Evolutionary conservation across 2,888 invertebrate species (phyloP), one percentile per base, ranked within the genome.

Genomic region (Neocrepidodera transversa): DNA sequence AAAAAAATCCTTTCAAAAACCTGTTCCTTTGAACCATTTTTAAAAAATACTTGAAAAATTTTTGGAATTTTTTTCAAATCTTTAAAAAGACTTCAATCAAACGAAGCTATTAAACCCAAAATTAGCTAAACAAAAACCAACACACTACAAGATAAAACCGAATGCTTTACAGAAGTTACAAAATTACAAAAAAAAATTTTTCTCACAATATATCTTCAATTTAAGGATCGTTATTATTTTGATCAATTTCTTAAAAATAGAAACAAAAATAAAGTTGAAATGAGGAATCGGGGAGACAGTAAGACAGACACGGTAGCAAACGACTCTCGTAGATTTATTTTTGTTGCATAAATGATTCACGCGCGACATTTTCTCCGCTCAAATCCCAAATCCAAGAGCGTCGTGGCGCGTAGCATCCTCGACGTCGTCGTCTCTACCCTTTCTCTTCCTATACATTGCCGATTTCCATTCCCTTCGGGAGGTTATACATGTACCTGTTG

Each of bases 311-410:
- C 1, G 38, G 17, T 16, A 5, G 38, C 14, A 45, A 45, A 45
- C 10, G 45, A 45, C 45, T 42, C 17, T 20, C 26, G 28, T 11
- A 28, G 45, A 45, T 45, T 45, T 45, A 45, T 45, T 45, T 45
- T 26, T 45, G 45, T 45, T 28, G 45, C 11, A 45, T 45, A 28
- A 45, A 45, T 45, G 45, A 45, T 45, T 45, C 45, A 45, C 45
- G 14, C 23, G 26, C 26, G 23, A 28, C 45, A 11, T 28, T 45
- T 45, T 45, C 45, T 23, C 45, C 45, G 45, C 14, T 14, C 1
- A 14, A 26, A 45, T 26, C 13, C 8, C 26, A 8, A 38, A 35
- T 35, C 13, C 17, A 7, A 17, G 11, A 38, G 1, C 38, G 38
- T 17, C 38, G 38, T 5, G 38, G 2, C 38, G 38, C 17, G 35